Evolutionary conservation across 2,888 invertebrate genomes (phyloP), one percentile per base, ranked within the genome.

Genomic region (Frankliniella intonsa): DNA sequence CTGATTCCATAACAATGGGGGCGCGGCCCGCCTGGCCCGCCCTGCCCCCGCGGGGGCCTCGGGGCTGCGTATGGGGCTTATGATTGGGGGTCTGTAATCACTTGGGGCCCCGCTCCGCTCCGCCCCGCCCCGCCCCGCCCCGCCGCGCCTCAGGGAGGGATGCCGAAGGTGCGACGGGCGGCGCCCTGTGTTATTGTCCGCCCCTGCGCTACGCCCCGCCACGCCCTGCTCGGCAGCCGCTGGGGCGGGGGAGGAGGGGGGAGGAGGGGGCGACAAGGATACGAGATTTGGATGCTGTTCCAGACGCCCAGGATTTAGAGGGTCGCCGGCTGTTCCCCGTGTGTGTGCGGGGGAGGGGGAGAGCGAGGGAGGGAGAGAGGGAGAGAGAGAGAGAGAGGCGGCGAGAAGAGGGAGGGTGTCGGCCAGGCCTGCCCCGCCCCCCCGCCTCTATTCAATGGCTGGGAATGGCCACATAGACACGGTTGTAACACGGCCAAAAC

Each of bases 101-200:
- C 80, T 82, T 69, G 22, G 38, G 51, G 81, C 69, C 50, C 38
- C 11, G 62, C 62, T 14, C 38, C 38, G 38, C 38, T 5, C 38
- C 38, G 62, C 62, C 62, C 38, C 38, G 38, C 38, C 38, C 38
- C 38, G 62, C 38, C 19, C 49, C 62, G 38, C 22, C 80, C 38
- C 10, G 12, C 50, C 19, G 22, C 38, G 50, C 22, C n/a, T 11
- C 50, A 27, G 49, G 38, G 38, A 38, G 38, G 38, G 38, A 83
- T 82, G 83, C 83, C 83, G 84, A 83, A 50, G 80, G 82, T 80
- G 81, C 80, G 38, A 38, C 38, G 38, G 38, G 38, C 38, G 38
- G 38, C 38, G 5, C 38, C 38, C 38, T 38, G 38, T 38, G 38
- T 38, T 38, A 38, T 38, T 38, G 38, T 38, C 38, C 38, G 38